Base-by-base conservation (phyloP, 1,140 invertebrate species). In the Drosophila biarmipes region DNA sequence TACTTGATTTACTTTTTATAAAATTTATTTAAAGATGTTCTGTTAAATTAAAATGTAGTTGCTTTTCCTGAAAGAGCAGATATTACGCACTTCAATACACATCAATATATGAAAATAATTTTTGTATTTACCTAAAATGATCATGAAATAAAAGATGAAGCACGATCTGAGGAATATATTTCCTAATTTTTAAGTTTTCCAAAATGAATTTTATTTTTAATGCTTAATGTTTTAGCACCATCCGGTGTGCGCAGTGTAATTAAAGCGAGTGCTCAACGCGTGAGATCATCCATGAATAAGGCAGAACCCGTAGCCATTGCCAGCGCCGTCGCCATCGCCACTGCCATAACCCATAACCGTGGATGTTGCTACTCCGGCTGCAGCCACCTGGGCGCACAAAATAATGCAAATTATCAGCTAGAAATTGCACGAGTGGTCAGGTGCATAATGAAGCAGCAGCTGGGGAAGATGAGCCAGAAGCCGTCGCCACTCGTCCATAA, bases 401-500 rank as follows among this genome's bases (percentile, higher is more conserved):
- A 87, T 87, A 86, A 86, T 86, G 82, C 82, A 86, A 86, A 86
- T 86, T 87, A 86, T 86, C 82, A 64, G 71, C 82, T 78, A 77
- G 81, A 87, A 75, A 87, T 86, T 74, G 81, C 81, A 80, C 78
- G 74, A 82, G 78, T 87, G 74, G 82, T 86, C 78, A 86, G 82
- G 78, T 86, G 82, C 78, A 69, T 80, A 73, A 72, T 73, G 59
- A 57, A 75, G 71, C 62, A 51, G 61, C 53, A 48, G 63, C 58
- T 40, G 59, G 31, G 21, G 73, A 57, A 71, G 73, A 77, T 76
- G 78, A 57, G 71, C 64, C 62, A 62, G 43, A 43, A 55, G 57
- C 42, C 57, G 31, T n/a, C n/a, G n/a, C n/a, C 37, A 34, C 24
- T 45, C 14, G 63, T 58, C 87, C 82, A 86, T 86, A 86, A 86